A percentile compares a stretch with the other conserved stretches of the same genome.
Conservation (phyloP, 2,113 vertebrate genomes). For the Oreotrochilus melanogaster region DNA sequence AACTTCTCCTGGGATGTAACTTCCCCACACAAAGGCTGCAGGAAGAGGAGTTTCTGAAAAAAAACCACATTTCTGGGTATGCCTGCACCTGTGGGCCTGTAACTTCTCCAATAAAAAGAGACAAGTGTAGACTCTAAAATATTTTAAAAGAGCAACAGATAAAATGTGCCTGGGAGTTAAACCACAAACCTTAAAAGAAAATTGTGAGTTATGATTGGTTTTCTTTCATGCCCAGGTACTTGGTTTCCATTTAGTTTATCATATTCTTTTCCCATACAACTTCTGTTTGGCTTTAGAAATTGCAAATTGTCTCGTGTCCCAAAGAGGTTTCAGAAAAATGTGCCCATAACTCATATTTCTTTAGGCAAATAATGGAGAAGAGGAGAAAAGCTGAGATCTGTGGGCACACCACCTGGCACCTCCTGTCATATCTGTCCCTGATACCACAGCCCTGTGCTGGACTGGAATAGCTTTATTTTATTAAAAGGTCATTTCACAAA, state of each 20-base stretch:
- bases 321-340: background rate
- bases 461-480: background rate
- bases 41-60: background rate
- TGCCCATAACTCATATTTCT: background rate
- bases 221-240: background rate
- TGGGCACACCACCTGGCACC: background rate
- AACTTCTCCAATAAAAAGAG: background rate
- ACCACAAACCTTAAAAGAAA: background rate
- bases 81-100: no score
- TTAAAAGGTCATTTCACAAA: background rate
- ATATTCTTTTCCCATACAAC: background rate
- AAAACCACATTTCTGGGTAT: fast-evolving
- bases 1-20: background rate
- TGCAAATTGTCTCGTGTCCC: background rate
- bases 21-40: background rate
- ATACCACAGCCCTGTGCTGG: background rate
- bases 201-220: background rate
- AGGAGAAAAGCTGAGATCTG: background rate
- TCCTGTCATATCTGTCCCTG: background rate
- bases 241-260: background rate
- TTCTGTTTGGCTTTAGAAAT: background rate
- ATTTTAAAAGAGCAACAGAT: background rate
- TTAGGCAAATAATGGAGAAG: background rate
- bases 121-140: background rate
- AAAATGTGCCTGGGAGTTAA: background rate